Percentiles rank a stretch among this genome's conserved stretches.
These are phyloP conservation scores for Alca torda DNA, from an alignment of 2,797 vertebrate species.

Conservation along the genomic window DNA sequence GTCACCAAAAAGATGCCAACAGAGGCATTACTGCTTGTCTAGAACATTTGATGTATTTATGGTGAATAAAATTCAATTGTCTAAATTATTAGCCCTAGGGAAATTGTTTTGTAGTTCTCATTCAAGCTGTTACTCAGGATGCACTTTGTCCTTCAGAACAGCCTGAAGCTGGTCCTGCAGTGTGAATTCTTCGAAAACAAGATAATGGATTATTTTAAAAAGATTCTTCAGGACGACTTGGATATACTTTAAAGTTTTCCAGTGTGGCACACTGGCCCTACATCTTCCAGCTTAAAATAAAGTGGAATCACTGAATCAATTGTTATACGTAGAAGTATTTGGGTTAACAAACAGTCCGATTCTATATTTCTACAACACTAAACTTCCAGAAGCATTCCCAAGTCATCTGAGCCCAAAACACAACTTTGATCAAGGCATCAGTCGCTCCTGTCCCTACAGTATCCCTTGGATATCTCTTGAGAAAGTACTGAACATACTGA, in stretches of 20 bases:
- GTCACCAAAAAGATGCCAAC: background rate
- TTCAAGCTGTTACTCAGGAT: background rate
- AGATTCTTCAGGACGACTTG: background rate
- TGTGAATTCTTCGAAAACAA: background rate
- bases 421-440: background rate
- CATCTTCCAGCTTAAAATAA: background rate
- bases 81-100: background rate
- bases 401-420: background rate
- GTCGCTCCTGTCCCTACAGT: background rate
- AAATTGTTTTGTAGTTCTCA: constrained; percentile 13
- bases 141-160: background rate
- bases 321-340: background rate
- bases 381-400: background rate
- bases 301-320: background rate
- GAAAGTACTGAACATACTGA: background rate
- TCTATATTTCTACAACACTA: background rate
- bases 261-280: background rate
- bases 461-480: background rate
- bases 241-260: background rate
- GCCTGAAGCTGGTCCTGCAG: background rate
- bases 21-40: background rate
- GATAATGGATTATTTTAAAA: background rate
- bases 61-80: background rate
- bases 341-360: background rate
- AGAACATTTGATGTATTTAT: background rate